Percentiles rank a stretch among this genome's conserved stretches.
Conservation (phyloP, 35 echinoderm and acorn worm species). For the Ptychodera flava region DNA sequence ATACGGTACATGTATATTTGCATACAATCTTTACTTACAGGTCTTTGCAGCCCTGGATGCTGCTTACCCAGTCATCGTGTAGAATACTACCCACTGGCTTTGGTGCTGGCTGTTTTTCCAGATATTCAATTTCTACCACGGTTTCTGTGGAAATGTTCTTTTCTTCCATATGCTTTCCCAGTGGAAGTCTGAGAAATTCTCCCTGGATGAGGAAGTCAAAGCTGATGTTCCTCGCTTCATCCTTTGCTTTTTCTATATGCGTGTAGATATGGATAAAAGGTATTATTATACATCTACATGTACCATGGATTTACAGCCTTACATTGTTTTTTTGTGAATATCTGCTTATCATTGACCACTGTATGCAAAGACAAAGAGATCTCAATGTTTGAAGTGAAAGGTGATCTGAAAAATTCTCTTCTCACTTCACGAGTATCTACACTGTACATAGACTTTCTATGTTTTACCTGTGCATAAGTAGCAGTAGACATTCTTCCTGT, state of each 20-base stretch:
- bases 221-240: conserved; percentile 44
- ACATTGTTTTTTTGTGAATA: not conserved
- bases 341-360: not conserved
- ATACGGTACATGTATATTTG: too few species aligned
- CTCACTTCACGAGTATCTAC: not conserved
- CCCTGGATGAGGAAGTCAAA: conserved; percentile 98
- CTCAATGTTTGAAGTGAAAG: not conserved
- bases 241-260: conserved; percentile 44
- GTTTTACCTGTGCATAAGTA: too few species aligned
- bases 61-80: conserved; percentile 96
- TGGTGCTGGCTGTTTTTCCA: conserved; percentile 79
- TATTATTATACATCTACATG: not conserved
- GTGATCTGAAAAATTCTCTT: not conserved
- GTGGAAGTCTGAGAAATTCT: conserved; percentile 77
- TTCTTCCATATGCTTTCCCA: conserved; percentile 75
- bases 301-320: not conserved
- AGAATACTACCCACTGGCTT: conserved; percentile 86
- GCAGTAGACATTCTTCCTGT: too few species aligned
- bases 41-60: conserved; percentile 41
- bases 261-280: not conserved
- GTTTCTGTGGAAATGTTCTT: conserved; percentile 71
- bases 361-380: not conserved
- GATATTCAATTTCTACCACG: conserved; percentile 91
- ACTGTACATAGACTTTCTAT: too few species aligned
- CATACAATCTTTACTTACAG: too few species aligned